Conservation (phyloP, 2,888 invertebrate genomes). For the Hypomecis punctinalis region DNA sequence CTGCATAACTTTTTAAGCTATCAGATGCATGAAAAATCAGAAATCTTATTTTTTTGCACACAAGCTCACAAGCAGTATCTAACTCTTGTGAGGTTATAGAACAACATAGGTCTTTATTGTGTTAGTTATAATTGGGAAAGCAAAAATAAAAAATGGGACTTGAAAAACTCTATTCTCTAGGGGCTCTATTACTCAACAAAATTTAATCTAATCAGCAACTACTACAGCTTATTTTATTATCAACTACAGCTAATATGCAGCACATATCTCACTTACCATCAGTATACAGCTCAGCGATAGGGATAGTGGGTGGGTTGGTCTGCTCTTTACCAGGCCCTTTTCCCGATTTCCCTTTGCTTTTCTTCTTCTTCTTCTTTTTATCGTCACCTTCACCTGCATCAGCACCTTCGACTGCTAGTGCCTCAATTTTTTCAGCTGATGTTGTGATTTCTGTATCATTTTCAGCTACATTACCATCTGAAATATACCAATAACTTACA, state of each 20-base stretch:
- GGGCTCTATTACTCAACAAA: no score
- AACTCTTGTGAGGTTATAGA: no score
- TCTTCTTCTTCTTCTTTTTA: conserved; percentile 88
- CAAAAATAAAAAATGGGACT: no score
- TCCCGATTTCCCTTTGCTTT: conserved; percentile 85
- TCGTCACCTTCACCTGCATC: conserved; percentile 81
- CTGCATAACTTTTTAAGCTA: no score
- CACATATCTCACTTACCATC: conserved; percentile 87
- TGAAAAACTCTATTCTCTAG: no score
- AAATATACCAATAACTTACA: conserved; percentile 1
- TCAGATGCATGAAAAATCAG: no score
- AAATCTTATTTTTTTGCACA: no score
- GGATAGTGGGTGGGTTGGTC: conserved; percentile 94
- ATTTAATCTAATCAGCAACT: no score
- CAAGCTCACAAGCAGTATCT: no score
- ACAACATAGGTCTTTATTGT: no score
- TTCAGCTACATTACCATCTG: conserved; percentile 24
- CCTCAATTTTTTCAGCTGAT: conserved; percentile 61
- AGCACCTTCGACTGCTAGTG: conserved; percentile 72
- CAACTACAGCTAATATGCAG: background rate
- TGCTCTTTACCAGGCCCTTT: conserved; percentile 82
- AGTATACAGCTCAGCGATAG: conserved; percentile 93
- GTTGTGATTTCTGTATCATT: conserved; percentile 51
- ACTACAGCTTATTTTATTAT: no score
- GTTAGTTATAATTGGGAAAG: no score